Evolutionary conservation across 2,888 invertebrate genomes (phyloP).

Genomic region (Agrilus mali): DNA sequence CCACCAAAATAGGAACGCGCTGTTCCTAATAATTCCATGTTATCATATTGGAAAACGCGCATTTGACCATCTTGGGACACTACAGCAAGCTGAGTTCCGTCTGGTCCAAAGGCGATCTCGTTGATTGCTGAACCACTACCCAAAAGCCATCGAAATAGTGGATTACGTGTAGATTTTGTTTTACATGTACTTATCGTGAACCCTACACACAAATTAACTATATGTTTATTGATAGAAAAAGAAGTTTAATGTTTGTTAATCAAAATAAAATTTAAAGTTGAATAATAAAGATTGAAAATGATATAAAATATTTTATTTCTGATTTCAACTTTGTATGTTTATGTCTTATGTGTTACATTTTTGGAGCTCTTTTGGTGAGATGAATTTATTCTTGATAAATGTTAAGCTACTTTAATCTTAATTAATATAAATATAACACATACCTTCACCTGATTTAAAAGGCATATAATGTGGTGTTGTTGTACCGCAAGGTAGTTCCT

Average conservation of each 20-base stretch:
- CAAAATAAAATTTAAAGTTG: no score
- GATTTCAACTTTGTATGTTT: no score
- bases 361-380: no score
- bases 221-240: no score
- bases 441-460: conserved; percentile 75
- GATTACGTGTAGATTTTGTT: conserved; percentile 91
- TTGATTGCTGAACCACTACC: conserved; percentile 66
- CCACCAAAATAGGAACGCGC: conserved; percentile 98
- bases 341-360: no score
- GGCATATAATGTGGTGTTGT: conserved; percentile 89
- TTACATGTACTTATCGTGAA: conserved; percentile 92
- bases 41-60: conserved; percentile 92
- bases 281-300: no score
- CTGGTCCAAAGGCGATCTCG: conserved; percentile 94
- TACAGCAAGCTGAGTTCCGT: conserved; percentile 82
- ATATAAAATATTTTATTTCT: no score
- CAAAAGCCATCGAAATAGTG: conserved; percentile 82
- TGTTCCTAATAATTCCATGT: conserved; percentile 88
- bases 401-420: no score
- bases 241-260: no score
- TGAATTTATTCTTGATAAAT: no score
- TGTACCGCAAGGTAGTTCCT: conserved; percentile 82
- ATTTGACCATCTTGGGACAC: conserved; percentile 93
- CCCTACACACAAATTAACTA: conserved; percentile 38
- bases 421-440: background rate